Evolutionary conservation across 2,113 vertebrate species (phyloP).

Genomic region (Crotalus tigris): DNA sequence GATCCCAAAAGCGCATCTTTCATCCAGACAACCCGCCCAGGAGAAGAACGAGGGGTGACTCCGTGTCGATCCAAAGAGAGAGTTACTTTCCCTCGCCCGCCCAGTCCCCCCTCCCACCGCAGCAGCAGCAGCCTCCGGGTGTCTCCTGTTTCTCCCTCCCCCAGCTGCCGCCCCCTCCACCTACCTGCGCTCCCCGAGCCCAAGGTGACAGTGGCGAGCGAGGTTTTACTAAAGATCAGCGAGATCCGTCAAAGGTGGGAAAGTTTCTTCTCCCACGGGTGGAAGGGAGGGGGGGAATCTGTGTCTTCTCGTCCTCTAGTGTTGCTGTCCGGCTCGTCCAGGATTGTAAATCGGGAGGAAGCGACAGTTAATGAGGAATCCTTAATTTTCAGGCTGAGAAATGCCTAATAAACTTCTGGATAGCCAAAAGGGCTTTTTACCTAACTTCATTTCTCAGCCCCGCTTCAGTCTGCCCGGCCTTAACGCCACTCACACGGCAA

Average conservation of each 20-base stretch:
- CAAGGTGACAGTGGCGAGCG: slow-evolving; percentile 17
- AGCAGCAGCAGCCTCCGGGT: not conserved
- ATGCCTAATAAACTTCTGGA: slow-evolving; percentile 70
- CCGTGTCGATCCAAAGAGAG: not conserved
- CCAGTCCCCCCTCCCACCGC: not conserved
- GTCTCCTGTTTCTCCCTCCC: not conserved
- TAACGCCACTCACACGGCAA: slow-evolving; percentile 56
- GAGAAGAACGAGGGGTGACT: not conserved
- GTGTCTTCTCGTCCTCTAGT: slow-evolving; percentile 32
- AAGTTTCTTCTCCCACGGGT: slow-evolving; percentile 28
- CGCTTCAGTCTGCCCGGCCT: slow-evolving; percentile 46
- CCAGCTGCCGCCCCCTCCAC: slow-evolving; percentile 36
- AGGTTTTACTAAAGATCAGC: slow-evolving; percentile 50
- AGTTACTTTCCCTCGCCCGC: not conserved
- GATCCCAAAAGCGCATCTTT: not conserved
- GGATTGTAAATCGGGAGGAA: slow-evolving; percentile 31
- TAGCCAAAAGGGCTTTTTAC: slow-evolving; percentile 59
- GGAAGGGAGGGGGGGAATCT: slow-evolving; percentile 7
- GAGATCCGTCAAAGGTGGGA: slow-evolving; percentile 36
- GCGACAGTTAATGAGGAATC: slow-evolving; percentile 50
- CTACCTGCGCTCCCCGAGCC: slow-evolving; percentile 63
- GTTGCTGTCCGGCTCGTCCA: slow-evolving; percentile 41
- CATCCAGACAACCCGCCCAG: not conserved
- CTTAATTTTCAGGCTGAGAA: slow-evolving; percentile 65
- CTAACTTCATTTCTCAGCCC: slow-evolving; percentile 69